Evolutionary conservation across 2,113 vertebrate genomes (phyloP).

Genomic region (Gambusia holbrooki): DNA sequence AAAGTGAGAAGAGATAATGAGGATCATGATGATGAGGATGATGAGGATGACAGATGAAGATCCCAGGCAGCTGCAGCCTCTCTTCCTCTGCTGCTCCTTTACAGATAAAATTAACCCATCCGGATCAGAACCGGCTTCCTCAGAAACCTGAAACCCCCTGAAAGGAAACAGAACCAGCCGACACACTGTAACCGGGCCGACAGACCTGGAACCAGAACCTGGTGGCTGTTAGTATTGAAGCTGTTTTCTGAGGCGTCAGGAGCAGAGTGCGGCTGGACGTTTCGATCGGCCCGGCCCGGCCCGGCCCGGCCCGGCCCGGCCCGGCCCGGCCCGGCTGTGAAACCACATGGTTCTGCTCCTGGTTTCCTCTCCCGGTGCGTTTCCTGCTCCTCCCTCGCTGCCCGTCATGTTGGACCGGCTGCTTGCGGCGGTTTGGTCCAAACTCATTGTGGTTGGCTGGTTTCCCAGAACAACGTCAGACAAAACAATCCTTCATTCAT

Average conservation of each 20-base stretch:
- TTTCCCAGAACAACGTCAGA: constrained; percentile 52
- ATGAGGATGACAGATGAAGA: background rate
- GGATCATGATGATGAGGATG: no score
- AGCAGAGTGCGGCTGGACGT: no score
- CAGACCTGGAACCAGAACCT: no score
- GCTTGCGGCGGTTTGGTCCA: constrained; percentile 49
- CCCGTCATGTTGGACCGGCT: constrained; percentile 52
- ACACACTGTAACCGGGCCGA: no score
- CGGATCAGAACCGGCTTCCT: background rate
- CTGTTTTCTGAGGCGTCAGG: no score
- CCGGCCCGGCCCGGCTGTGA: constrained; percentile 33
- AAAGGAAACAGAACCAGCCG: no score
- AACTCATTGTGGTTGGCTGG: constrained; percentile 25
- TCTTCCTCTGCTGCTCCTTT: background rate
- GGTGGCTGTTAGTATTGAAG: no score
- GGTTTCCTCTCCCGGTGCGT: constrained; percentile 39
- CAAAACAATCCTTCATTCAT: no score
- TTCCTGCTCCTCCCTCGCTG: constrained; percentile 40
- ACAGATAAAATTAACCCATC: background rate
- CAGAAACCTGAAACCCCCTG: background rate
- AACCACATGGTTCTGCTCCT: constrained; percentile 43
- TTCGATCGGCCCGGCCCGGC: no score
- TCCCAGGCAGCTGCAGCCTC: background rate
- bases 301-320: no score
- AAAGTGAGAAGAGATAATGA: no score